Evolutionary conservation across 2,797 vertebrate genomes (phyloP).

Genomic region (Phoebastria nigripes): DNA sequence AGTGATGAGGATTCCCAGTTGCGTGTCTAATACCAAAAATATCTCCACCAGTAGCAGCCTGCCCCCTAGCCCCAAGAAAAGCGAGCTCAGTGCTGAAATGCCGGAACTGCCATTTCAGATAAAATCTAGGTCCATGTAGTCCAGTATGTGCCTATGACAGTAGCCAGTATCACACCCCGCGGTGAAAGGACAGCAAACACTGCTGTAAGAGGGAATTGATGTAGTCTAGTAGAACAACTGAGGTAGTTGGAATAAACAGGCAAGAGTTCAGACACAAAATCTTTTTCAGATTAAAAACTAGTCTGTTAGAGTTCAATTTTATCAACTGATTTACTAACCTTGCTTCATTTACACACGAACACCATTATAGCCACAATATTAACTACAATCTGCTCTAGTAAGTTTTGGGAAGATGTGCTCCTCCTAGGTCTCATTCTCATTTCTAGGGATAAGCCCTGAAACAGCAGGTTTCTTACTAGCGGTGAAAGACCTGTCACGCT

Average conservation of each 20-base stretch:
- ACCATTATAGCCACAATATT: neutral
- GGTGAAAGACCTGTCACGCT: rapidly evolving
- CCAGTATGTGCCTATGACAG: neutral
- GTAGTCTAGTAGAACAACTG: neutral
- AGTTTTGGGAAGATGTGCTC: neutral
- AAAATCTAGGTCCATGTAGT: neutral
- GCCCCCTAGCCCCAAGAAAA: neutral
- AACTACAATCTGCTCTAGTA: neutral
- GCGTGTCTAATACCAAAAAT: neutral
- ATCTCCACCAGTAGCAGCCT: neutral
- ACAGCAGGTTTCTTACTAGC: neutral
- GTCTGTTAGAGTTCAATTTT: neutral
- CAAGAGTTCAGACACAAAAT: neutral
- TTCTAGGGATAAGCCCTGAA: neutral
- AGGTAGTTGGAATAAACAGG: neutral
- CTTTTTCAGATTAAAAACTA: neutral
- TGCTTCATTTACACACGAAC: neutral
- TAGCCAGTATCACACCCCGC: neutral
- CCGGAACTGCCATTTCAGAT: neutral
- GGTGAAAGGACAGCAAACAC: neutral
- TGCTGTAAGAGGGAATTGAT: neutral
- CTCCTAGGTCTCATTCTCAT: neutral
- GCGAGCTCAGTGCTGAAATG: neutral
- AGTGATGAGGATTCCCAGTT: slow-evolving; percentile 10
- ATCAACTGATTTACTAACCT: neutral